Evolutionary conservation across 2,797 vertebrate genomes (phyloP), one percentile per base, ranked within the genome.

Genomic region (Mallotus villosus): DNA sequence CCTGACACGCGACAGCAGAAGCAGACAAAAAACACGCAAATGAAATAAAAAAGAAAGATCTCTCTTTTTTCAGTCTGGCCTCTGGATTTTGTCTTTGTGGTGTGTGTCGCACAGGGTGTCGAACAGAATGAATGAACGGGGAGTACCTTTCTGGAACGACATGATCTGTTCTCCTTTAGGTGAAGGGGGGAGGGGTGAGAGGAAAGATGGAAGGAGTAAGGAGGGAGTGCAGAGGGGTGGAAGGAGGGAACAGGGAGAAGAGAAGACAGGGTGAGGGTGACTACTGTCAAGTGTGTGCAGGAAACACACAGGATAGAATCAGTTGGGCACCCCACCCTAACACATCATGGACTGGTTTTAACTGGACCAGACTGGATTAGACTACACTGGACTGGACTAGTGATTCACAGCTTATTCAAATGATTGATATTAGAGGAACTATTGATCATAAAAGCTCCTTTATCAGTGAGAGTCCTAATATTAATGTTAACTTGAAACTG

Each of bases 31-130:
- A 73, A 70, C 69, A 24, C 57, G 83, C 88, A 84, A 88, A 89
- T 88, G 78, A 91, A 91, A 91, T 90, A 86, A 91, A 93, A 83
- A 68, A 83, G 85, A 90, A 88, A 84, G 87, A 91, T 90, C 85
- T 92, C 90, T 93, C 87, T 92, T 92, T 92, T 91, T 91, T 90
- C 91, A 92, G 86, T 73, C 87, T 89, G 85, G 87, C 87, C 81
- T 92, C 81, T 41, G 63, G 12, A 46, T 12, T 92, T 88, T 89
- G 82, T 91, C 86, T 81, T 85, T 87, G 69, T 78, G 72, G 85
- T 85, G 85, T 83, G 84, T 55, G 4, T 41, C 53, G 51, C 4
- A 57, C 58, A 2, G 5, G 55, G 27, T 65, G 27, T 65, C 25
- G 19, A 17, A 14, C 66, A 32, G 66, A 32, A 27, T 12, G 24